phyloP scores from a whole-genome alignment of 2,113 vertebrate species.

The Zapus hudsonius region DNA sequence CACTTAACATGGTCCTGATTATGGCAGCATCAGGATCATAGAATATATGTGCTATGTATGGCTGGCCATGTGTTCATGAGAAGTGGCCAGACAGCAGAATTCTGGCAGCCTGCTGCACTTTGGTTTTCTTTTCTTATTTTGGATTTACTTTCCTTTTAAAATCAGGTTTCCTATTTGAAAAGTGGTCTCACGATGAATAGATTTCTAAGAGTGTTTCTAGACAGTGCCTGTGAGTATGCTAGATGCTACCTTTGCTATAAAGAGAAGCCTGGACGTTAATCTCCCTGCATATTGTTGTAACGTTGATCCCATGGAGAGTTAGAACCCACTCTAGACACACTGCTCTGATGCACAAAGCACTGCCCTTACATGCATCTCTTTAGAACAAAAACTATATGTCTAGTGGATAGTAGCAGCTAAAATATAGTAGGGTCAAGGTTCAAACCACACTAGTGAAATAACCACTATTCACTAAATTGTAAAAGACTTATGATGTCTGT shows the following conservation, averaged over 20 bases:
- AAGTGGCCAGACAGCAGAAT: neutral
- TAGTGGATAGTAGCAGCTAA: neutral
- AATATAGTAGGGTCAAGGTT: neutral
- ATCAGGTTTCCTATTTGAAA: constrained; percentile 20
- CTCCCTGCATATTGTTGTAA: neutral
- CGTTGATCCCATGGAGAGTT: constrained; percentile 10
- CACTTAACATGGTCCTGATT: neutral
- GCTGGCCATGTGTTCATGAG: neutral
- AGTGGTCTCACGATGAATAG: constrained; percentile 28
- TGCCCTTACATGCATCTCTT: neutral
- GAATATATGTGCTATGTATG: neutral
- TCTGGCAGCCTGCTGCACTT: neutral
- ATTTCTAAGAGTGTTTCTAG: constrained; percentile 35
- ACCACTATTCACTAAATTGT: constrained; percentile 25
- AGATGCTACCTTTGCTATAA: constrained; percentile 23
- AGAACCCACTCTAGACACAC: neutral
- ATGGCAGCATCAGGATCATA: neutral
- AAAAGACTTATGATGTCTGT: constrained; percentile 13
- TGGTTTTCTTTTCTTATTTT: neutral
- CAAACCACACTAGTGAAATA: constrained; percentile 3
- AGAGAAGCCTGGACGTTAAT: constrained; percentile 10
- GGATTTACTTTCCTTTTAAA: constrained; percentile 22
- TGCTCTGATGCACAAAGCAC: constrained; percentile 6
- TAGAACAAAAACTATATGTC: constrained; percentile 13
- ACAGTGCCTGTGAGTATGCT: neutral